A percentile compares a stretch with the other conserved stretches of the same genome.
These are phyloP conservation scores for Synanthedon vespiformis DNA, from an alignment of 2,888 invertebrate species.

Conservation along the genomic window DNA sequence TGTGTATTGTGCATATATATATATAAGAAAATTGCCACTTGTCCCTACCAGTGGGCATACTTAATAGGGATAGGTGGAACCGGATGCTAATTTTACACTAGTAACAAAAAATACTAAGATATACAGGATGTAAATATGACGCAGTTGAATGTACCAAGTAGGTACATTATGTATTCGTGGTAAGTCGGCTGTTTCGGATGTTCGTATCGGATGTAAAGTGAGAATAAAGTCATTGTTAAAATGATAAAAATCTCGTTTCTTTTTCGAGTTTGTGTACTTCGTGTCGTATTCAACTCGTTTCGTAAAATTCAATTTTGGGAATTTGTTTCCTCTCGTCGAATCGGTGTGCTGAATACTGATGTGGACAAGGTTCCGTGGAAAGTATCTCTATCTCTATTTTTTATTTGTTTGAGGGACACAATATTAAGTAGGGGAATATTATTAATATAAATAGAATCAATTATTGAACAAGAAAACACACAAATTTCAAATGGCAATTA, in stretches of 20 bases:
- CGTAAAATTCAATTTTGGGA: conserved; percentile 70
- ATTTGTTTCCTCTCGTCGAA: conserved; percentile 66
- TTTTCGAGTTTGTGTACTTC: conserved; percentile 57
- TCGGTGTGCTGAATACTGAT: conserved; percentile 62
- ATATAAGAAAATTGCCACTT: too few relatives aligned
- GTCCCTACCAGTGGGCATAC: too few relatives aligned
- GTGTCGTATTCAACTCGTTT: conserved; percentile 69
- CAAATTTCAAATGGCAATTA: too few relatives aligned
- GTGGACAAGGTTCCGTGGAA: conserved; percentile 28
- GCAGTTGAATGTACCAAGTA: too few relatives aligned
- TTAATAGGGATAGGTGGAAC: too few relatives aligned
- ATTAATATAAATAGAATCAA: too few relatives aligned
- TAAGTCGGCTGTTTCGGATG: conserved; percentile 1
- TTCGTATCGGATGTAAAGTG: conserved; percentile 10
- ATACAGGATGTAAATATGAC: too few relatives aligned
- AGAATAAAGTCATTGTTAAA: conserved; percentile 51
- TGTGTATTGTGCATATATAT: too few relatives aligned
- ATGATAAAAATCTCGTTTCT: conserved; percentile 63
- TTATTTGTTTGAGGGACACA: conserved; percentile 6
- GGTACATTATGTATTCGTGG: background rate
- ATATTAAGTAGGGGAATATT: too few relatives aligned
- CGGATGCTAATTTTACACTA: too few relatives aligned
- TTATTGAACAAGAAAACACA: too few relatives aligned
- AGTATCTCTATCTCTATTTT: conserved; percentile 25
- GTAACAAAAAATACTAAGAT: too few relatives aligned